Evolutionary conservation across 2,888 invertebrate genomes (phyloP), one percentile per base, ranked within the genome.

Genomic region (Automeris io): DNA sequence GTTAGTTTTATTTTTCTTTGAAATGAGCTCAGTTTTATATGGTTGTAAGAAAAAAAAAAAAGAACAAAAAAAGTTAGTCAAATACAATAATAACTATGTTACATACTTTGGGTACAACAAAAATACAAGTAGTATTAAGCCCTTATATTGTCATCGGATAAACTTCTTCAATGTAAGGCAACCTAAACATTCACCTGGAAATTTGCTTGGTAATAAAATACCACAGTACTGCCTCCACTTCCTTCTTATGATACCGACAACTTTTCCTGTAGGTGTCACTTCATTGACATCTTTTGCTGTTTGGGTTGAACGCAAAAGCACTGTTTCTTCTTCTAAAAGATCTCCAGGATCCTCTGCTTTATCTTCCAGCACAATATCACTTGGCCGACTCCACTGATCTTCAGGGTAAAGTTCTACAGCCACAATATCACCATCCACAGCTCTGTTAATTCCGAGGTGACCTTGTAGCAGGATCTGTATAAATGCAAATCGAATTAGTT

Each of bases 161-260:
- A n/a, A n/a, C n/a, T n/a, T n/a, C n/a, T n/a, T n/a, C n/a, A n/a
- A n/a, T n/a, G n/a, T n/a, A n/a, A n/a, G n/a, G n/a, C n/a, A 2
- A 7, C 21, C n/a, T n/a, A 7, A 6, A 26, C 6, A 39, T 23
- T 42, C 39, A 80, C 90, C 92, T 68, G 90, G 90, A 26, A 94
- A 82, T 12, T 90, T 88, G 62, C 92, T 94, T 0, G 92, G 91
- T 70, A 95, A 91, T 39, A 99, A 77, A 54, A 99, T 96, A 8
- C 99, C 99, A 80, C 99, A 99, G 75, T 98, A 99, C 67, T 98
- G 98, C 25, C 98, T 88, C 98, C 99, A 98, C 69, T 98, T 99
- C 40, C 99, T 89, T 47, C 95, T 90, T 41, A 99, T 95, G 46
- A 99, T 96, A 1, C 98, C 98, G n/a, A 99, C 97, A 37, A 86